Evolutionary conservation across 64 coral and sea anemone genomes (phyloP).

Genomic region (Acropora yongei): DNA sequence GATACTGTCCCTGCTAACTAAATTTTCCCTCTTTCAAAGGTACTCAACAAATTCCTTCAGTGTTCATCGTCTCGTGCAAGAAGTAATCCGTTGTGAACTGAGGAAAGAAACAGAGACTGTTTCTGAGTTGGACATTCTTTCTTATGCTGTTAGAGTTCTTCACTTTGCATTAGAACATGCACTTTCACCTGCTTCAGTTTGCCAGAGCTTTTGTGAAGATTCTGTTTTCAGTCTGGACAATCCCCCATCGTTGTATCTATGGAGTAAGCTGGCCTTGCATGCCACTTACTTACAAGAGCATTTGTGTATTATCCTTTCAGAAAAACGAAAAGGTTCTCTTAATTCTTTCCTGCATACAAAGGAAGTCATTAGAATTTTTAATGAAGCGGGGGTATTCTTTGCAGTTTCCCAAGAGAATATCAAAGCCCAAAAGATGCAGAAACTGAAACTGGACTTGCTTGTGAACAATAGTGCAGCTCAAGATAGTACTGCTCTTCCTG

Average conservation of each 20-base stretch:
- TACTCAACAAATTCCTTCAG: constrained; percentile 55
- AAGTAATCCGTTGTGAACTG: constrained; percentile 61
- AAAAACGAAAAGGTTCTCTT: background rate
- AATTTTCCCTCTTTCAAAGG: constrained; percentile 86
- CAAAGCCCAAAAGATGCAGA: constrained; percentile 63
- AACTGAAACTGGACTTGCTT: constrained; percentile 66
- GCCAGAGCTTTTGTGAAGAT: constrained; percentile 59
- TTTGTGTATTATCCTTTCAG: background rate
- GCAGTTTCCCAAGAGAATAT: constrained; percentile 78
- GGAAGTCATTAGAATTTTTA: constrained; percentile 56
- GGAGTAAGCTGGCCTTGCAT: constrained; percentile 67
- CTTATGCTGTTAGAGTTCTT: constrained; percentile 54
- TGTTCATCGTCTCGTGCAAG: constrained; percentile 84
- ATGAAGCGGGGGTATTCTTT: constrained; percentile 77
- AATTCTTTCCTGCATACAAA: constrained; percentile 54
- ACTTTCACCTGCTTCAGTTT: constrained; percentile 39
- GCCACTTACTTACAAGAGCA: constrained; percentile 57
- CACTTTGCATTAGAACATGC: constrained; percentile 40
- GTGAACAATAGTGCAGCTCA: background rate
- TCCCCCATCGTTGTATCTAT: constrained; percentile 66
- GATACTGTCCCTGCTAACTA: constrained; percentile 65
- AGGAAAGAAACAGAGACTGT: background rate
- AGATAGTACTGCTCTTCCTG: constrained; percentile 5
- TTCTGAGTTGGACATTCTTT: background rate
- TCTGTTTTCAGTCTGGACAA: constrained; percentile 55